Conservation (phyloP, 1,140 invertebrate genomes). For the Holcopasites calliopsidis region DNA sequence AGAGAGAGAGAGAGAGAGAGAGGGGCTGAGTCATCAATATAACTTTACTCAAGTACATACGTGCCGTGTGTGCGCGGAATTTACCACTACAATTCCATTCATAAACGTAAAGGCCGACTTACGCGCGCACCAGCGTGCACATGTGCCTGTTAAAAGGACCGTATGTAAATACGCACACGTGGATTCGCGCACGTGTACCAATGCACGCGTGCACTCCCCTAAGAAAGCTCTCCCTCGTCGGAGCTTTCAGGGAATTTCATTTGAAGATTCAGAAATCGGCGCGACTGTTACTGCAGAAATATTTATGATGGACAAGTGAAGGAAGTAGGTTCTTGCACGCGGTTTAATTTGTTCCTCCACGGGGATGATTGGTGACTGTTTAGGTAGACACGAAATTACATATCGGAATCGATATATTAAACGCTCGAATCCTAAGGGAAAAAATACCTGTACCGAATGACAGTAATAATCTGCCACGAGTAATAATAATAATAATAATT, state of each 20-base stretch:
- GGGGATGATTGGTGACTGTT: too few species aligned
- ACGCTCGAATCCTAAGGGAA: too few species aligned
- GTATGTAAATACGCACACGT: slow-evolving; percentile 47
- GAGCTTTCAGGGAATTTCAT: neutral
- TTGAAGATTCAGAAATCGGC: too few species aligned
- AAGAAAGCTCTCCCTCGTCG: neutral
- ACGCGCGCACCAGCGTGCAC: slow-evolving; percentile 25
- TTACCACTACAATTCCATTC: slow-evolving; percentile 60
- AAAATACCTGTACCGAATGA: too few species aligned
- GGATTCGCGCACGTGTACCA: slow-evolving; percentile 30
- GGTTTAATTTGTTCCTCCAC: too few species aligned
- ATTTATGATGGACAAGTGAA: too few species aligned
- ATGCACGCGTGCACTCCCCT: neutral
- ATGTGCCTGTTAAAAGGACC: slow-evolving; percentile 44
- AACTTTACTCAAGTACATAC: slow-evolving; percentile 59
- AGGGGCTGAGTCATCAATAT: slow-evolving; percentile 65
- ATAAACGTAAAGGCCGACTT: slow-evolving; percentile 47
- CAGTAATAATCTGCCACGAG: too few species aligned
- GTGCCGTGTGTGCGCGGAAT: slow-evolving; percentile 3
- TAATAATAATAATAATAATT: too few species aligned
- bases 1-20: slow-evolving; percentile 29
- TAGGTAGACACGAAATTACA: too few species aligned
- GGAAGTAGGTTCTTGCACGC: too few species aligned
- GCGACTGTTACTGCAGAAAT: too few species aligned
- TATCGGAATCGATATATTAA: too few species aligned